phyloP scores from a whole-genome alignment of 2,888 invertebrate species.

The Helobdella robusta region DNA sequence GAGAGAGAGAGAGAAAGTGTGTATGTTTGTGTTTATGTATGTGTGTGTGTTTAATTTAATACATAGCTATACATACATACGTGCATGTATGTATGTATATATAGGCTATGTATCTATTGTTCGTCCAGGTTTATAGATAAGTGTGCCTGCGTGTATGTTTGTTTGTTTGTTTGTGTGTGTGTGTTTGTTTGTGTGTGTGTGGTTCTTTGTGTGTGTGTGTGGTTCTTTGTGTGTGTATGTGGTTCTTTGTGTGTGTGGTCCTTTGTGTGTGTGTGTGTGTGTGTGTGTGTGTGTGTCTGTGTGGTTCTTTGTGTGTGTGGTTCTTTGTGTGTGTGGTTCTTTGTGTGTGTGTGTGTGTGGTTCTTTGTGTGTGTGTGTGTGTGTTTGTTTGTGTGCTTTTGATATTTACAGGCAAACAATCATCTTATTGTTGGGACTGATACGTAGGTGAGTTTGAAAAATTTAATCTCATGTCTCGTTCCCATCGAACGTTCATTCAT shows the following conservation, averaged over 20 bases:
- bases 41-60: not conserved
- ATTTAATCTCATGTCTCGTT: too few relatives aligned
- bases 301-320: not conserved
- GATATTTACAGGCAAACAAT: too few relatives aligned
- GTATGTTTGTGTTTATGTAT: not conserved
- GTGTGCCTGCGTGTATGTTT: not conserved
- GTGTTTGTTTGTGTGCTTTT: too few relatives aligned
- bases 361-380: too few relatives aligned
- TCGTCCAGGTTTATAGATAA: too few relatives aligned
- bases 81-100: conserved; percentile 2
- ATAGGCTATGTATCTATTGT: too few relatives aligned
- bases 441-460: too few relatives aligned
- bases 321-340: too few relatives aligned
- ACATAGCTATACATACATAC: not conserved
- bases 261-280: not conserved
- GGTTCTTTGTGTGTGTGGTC: not conserved
- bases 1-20: not conserved
- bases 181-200: not conserved
- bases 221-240: not conserved
- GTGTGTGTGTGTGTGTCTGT: not conserved
- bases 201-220: not conserved
- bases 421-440: too few relatives aligned
- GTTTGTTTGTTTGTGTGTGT: not conserved
- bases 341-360: too few relatives aligned
- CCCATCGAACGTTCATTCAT: too few relatives aligned